Evolutionary conservation across 92 coral and sea anemone species (phyloP).

Genomic region (Phymanthus crucifer): DNA sequence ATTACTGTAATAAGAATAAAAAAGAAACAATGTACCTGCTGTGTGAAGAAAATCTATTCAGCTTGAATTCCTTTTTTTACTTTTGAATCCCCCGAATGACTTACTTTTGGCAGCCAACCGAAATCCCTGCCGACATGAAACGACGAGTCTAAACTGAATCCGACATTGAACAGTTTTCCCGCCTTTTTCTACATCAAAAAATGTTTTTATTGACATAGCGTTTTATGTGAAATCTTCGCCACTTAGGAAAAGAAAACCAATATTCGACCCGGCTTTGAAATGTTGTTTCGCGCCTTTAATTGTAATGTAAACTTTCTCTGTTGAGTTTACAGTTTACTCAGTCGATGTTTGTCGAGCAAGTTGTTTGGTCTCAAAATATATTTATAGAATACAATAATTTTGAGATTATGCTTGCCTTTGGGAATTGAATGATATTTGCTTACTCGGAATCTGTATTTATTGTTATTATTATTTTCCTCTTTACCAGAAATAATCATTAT

Average conservation of each 20-base stretch:
- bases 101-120: background rate
- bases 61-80: background rate
- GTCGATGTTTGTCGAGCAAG: background rate
- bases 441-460: background rate
- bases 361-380: background rate
- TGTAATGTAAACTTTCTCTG: too few relatives aligned
- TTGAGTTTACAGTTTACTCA: background rate
- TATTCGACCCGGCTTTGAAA: too few relatives aligned
- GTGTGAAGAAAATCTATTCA: slow-evolving; percentile 3
- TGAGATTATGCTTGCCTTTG: background rate
- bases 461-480: too few relatives aligned
- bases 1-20: background rate
- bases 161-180: background rate
- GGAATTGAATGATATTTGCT: background rate
- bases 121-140: background rate
- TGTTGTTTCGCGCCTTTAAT: too few relatives aligned
- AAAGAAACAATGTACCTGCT: slow-evolving; percentile 9
- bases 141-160: background rate
- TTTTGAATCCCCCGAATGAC: background rate
- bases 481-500: background rate
- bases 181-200: background rate
- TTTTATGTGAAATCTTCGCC: too few relatives aligned
- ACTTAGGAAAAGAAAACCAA: too few relatives aligned
- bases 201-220: background rate
- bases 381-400: background rate